Conservation (phyloP, 2,797 vertebrate genomes). For the Sebastes itinus region DNA sequence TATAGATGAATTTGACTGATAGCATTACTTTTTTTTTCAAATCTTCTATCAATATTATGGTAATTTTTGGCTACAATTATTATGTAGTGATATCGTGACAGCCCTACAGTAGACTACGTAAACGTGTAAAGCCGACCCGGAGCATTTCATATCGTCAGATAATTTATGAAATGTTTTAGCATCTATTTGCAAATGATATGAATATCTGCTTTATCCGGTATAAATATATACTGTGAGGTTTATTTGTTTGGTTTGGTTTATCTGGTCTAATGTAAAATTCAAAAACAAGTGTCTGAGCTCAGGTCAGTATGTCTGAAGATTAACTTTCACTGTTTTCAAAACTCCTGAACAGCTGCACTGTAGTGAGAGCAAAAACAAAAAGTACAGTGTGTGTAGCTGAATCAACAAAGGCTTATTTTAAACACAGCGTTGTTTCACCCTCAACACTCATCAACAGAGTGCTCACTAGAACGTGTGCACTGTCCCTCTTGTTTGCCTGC, state of each 20-base stretch:
- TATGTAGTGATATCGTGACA: neutral
- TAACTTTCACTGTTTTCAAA: conserved; percentile 3
- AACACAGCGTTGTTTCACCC: conserved; percentile 29
- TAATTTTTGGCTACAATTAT: neutral
- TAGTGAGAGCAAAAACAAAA: neutral
- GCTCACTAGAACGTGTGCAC: conserved; percentile 48
- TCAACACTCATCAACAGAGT: conserved; percentile 41
- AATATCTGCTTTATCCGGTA: neutral
- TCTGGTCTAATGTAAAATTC: neutral
- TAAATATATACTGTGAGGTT: neutral
- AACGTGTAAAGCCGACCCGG: neutral
- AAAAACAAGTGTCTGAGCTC: neutral
- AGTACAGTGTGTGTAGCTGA: conserved; percentile 1
- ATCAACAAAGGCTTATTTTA: conserved; percentile 40
- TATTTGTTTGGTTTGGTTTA: neutral
- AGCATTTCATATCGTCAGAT: neutral
- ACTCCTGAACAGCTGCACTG: neutral
- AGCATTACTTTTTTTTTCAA: neutral
- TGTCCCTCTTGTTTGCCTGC: conserved; percentile 24
- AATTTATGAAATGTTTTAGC: neutral
- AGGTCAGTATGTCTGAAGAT: neutral
- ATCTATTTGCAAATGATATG: neutral
- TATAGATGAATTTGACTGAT: neutral
- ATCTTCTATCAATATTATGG: neutral
- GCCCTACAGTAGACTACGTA: neutral